Evolutionary conservation across 2,888 invertebrate species (phyloP).

Genomic region (Ornithoptera alexandrae): DNA sequence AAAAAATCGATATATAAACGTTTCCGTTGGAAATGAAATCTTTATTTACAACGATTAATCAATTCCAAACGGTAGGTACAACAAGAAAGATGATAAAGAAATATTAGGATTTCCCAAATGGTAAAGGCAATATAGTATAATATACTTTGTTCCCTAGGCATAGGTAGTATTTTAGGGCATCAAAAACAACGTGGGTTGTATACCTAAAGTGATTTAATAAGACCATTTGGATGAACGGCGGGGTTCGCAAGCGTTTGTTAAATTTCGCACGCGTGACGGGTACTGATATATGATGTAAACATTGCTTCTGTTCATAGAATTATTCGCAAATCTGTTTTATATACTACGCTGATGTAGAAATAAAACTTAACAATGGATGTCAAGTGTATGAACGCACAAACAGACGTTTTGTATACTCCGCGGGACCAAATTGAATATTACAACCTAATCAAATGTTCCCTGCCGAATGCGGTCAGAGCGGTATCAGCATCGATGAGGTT

Average conservation of each 20-base stretch:
- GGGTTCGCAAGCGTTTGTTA: constrained; percentile 34
- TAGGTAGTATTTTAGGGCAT: constrained; percentile 8
- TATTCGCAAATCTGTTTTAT: constrained; percentile 11
- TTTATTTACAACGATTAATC: constrained; percentile 1
- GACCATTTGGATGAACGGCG: constrained; percentile 36
- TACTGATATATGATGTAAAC: constrained; percentile 35
- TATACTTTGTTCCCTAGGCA: background rate
- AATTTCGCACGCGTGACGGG: constrained; percentile 39
- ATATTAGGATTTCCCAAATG: constrained; percentile 1
- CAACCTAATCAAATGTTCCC: background rate
- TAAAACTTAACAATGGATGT: background rate
- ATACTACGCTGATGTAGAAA: background rate
- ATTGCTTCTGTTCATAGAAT: constrained; percentile 29
- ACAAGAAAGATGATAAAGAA: background rate
- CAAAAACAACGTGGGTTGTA: background rate
- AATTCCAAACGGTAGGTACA: background rate
- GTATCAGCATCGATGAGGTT: too few relatives aligned
- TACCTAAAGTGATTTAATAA: constrained; percentile 32
- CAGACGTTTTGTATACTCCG: background rate
- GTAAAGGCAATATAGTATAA: constrained; percentile 1
- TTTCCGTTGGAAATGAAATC: background rate
- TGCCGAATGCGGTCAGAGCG: too few relatives aligned
- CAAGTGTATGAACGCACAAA: background rate
- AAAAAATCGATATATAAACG: too few relatives aligned
- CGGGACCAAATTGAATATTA: background rate